These are phyloP conservation scores for Creontiades dilutus DNA, from an alignment of 2,888 invertebrate genomes.

Conservation along the genomic window DNA sequence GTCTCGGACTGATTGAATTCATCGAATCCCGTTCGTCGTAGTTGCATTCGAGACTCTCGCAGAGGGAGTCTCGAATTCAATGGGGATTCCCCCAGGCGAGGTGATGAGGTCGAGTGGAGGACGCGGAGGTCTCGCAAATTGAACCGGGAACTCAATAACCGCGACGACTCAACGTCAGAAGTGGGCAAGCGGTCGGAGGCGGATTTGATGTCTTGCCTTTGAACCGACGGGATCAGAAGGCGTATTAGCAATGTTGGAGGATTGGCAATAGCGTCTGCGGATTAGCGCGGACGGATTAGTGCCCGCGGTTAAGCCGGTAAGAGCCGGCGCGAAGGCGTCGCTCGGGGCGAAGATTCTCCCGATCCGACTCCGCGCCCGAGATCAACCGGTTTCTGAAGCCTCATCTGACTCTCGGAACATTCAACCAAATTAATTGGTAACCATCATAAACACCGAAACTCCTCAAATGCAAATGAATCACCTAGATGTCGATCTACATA, in stretches of 20 bases:
- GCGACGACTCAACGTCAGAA: neutral
- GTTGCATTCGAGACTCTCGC: neutral
- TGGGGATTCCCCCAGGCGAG: neutral
- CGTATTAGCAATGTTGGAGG: neutral
- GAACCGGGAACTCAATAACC: neutral
- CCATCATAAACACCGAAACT: too few species aligned
- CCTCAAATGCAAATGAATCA: too few species aligned
- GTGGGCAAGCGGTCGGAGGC: neutral
- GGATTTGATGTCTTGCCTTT: slow-evolving; percentile 11
- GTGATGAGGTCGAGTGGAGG: neutral
- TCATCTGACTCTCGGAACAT: too few species aligned
- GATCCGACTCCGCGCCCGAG: too few species aligned
- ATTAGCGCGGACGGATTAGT: neutral
- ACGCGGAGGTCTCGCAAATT: neutral
- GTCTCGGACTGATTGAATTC: neutral
- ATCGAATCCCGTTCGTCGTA: neutral
- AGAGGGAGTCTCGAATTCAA: too few species aligned
- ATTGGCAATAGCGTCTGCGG: neutral
- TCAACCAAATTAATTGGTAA: too few species aligned
- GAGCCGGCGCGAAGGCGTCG: neutral
- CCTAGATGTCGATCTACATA: too few species aligned
- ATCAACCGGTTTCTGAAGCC: too few species aligned
- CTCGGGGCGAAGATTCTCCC: neutral
- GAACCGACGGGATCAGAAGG: slow-evolving; percentile 25
- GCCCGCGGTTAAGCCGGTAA: slow-evolving; percentile 13